These are phyloP conservation scores for Cataglyphis albicans DNA, from an alignment of 2,888 invertebrate genomes.

Conservation along the genomic window DNA sequence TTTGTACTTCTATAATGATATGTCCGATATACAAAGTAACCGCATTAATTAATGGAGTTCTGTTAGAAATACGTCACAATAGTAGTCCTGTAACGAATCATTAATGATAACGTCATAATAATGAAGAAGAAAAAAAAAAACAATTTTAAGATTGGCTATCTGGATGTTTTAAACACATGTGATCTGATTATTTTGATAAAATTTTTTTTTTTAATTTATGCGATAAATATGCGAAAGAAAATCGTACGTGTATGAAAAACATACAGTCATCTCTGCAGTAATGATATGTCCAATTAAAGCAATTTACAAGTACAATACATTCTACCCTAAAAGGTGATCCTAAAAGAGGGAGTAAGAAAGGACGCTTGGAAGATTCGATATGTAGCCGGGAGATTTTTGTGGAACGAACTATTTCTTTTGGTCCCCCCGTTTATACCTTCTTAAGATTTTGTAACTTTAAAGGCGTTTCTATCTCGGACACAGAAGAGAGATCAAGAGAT, in stretches of 20 bases:
- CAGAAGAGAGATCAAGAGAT: constrained; percentile 44
- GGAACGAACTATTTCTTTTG: constrained; percentile 56
- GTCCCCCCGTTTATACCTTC: constrained; percentile 13
- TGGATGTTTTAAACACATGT: neutral
- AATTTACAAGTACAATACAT: constrained; percentile 37
- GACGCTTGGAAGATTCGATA: neutral
- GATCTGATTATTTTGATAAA: neutral
- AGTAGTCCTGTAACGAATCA: neutral
- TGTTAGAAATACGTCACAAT: neutral
- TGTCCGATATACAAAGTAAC: neutral
- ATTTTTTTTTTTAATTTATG: neutral
- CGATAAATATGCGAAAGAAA: neutral
- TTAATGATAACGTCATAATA: neutral
- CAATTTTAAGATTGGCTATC: neutral
- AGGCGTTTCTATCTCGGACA: constrained; percentile 55
- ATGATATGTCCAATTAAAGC: constrained; percentile 37
- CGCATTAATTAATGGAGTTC: neutral
- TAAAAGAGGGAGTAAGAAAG: constrained; percentile 8
- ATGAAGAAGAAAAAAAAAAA: neutral
- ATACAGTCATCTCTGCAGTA: neutral
- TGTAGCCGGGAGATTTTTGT: neutral
- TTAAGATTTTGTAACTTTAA: constrained; percentile 30
- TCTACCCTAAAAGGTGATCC: neutral
- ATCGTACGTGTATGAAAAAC: neutral
- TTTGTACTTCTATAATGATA: neutral